A percentile compares a stretch with the other conserved stretches of the same genome.
These are phyloP conservation scores for Caracal caracal DNA, from an alignment of 2,113 vertebrate species.

Conservation along the genomic window DNA sequence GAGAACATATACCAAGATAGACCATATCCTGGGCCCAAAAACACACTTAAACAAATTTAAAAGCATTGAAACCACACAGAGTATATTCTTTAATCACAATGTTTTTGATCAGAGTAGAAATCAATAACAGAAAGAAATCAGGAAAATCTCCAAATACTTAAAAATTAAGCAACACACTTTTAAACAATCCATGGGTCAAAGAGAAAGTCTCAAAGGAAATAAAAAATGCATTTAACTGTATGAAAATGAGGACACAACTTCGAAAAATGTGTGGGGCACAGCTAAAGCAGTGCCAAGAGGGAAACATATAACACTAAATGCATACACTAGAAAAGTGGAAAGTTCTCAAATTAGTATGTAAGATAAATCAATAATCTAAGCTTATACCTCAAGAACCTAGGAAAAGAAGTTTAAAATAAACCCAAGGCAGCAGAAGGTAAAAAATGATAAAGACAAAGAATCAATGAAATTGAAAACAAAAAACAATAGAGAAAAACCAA, in stretches of 20 bases:
- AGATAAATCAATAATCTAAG: constrained; percentile 12
- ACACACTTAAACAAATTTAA: constrained; percentile 15
- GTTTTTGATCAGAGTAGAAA: not conserved
- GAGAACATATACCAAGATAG: not conserved
- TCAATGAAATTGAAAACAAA: constrained; percentile 37
- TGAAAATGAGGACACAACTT: constrained; percentile 29
- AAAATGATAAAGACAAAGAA: constrained; percentile 12
- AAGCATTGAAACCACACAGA: not conserved
- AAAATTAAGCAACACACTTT: constrained; percentile 1
- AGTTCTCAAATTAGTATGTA: constrained; percentile 12
- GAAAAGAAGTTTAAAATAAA: constrained; percentile 15
- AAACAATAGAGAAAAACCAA: constrained; percentile 8
- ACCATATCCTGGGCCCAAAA: not conserved
- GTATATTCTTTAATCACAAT: not conserved
- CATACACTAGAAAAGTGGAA: not conserved
- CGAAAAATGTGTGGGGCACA: not conserved
- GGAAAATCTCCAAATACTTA: constrained; percentile 8
- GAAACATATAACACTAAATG: not conserved
- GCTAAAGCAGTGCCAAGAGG: not conserved
- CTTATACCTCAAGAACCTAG: not conserved
- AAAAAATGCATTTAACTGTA: constrained; percentile 24
- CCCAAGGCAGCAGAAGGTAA: constrained; percentile 11
- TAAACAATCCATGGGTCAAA: not conserved
- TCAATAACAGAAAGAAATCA: not conserved
- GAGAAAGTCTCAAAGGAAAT: not conserved